Conservation (phyloP, 30 jellyfish, hydroid and myxozoan species). For the Chrysaora quinquecirrha region DNA sequence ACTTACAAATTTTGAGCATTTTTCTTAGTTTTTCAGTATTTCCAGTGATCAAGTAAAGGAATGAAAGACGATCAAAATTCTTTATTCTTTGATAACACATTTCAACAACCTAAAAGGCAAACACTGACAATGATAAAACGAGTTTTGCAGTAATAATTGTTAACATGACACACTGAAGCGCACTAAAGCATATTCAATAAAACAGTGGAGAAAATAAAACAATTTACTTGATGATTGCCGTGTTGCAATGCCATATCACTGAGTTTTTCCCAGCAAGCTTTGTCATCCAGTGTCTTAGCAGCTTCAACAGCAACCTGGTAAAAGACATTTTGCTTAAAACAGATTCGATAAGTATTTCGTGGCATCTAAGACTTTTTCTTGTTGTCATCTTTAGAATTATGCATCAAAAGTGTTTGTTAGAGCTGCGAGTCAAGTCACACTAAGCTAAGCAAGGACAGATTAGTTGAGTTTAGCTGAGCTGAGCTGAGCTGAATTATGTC, state of each 20-base stretch:
- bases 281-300: conserved; percentile 95
- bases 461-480: no score
- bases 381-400: no score
- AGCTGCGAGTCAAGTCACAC: no score
- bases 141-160: neutral
- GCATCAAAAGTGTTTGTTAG: no score
- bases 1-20: conserved; percentile 94
- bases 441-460: no score
- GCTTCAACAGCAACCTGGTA: conserved; percentile 95
- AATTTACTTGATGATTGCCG: conserved; percentile 94
- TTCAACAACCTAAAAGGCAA: conserved; percentile 93
- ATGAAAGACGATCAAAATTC: conserved; percentile 89
- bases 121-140: no score
- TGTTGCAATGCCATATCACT: conserved; percentile 95
- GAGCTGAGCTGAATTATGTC: no score
- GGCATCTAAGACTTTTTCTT: no score
- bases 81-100: conserved; percentile 95
- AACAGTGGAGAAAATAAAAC: no score
- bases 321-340: neutral
- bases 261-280: conserved; percentile 90
- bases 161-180: no score
- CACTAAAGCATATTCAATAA: no score
- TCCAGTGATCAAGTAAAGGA: conserved; percentile 93
- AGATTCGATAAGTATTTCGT: no score
- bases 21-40: conserved; percentile 85